Evolutionary conservation across 1,140 invertebrate genomes (phyloP).

Genomic region (Druon quercuslanigerum): DNA sequence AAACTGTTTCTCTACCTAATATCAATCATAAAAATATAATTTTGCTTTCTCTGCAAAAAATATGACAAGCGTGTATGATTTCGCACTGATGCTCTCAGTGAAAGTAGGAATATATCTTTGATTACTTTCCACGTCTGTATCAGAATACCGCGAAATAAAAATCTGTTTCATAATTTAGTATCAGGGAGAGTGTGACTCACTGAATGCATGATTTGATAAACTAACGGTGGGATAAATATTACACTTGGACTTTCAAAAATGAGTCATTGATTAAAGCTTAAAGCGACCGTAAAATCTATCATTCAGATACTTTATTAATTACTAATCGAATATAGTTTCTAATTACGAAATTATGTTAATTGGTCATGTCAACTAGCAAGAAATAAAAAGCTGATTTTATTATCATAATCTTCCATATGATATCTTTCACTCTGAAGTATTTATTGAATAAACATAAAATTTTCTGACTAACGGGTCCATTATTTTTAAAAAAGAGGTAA

Average conservation of each 20-base stretch:
- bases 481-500: too few species aligned
- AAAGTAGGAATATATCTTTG: slow-evolving; percentile 7
- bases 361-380: not conserved
- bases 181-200: not conserved
- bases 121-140: not conserved
- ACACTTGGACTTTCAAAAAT: not conserved
- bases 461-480: too few species aligned
- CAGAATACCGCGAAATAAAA: not conserved
- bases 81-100: slow-evolving; percentile 24
- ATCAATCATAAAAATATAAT: not conserved
- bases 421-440: too few species aligned
- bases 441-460: too few species aligned
- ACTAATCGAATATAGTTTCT: not conserved
- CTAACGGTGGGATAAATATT: not conserved
- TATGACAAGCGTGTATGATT: slow-evolving; percentile 18
- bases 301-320: not conserved
- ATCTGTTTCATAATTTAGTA: not conserved
- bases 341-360: slow-evolving; percentile 5
- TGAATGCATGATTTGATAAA: not conserved
- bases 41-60: slow-evolving; percentile 11
- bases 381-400: too few species aligned
- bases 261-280: not conserved
- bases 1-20: not conserved
- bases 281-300: not conserved
- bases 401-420: too few species aligned